Percentiles rank a stretch among this genome's conserved stretches.
Evolutionary conservation across 1,140 invertebrate genomes (phyloP).

Genomic region (Phortica variegata): DNA sequence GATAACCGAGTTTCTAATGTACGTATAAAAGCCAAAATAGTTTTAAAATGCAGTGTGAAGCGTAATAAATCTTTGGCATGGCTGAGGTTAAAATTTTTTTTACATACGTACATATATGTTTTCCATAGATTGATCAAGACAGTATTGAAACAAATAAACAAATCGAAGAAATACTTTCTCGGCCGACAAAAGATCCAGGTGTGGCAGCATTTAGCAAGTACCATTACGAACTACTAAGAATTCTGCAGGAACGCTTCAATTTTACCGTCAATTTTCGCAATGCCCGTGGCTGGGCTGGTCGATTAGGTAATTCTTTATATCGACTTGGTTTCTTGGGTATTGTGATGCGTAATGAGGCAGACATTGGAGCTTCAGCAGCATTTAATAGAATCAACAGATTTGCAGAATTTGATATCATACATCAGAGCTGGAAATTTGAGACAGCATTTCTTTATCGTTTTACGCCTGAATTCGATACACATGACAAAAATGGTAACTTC

Average conservation of each 20-base stretch:
- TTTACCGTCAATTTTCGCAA: slow-evolving; percentile 49
- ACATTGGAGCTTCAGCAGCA: slow-evolving; percentile 43
- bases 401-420: slow-evolving; percentile 46
- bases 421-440: slow-evolving; percentile 53
- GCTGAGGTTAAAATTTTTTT: too few relatives aligned
- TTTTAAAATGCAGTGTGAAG: too few relatives aligned
- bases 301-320: slow-evolving; percentile 38
- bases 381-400: slow-evolving; percentile 48
- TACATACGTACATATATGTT: too few relatives aligned
- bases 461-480: slow-evolving; percentile 37
- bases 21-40: too few relatives aligned
- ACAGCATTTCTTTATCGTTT: slow-evolving; percentile 45
- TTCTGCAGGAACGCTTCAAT: slow-evolving; percentile 41
- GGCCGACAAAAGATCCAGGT: slow-evolving; percentile 34
- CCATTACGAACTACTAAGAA: slow-evolving; percentile 35
- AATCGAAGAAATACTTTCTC: slow-evolving; percentile 32
- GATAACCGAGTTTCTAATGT: too few relatives aligned
- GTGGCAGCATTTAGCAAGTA: slow-evolving; percentile 48
- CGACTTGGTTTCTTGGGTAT: slow-evolving; percentile 44
- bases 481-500: slow-evolving; percentile 41
- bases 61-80: too few relatives aligned
- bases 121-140: slow-evolving; percentile 43
- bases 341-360: slow-evolving; percentile 43
- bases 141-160: slow-evolving; percentile 36
- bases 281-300: slow-evolving; percentile 49